Conservation (phyloP, 2,113 vertebrate genomes). For the Nesospiza acunhae region DNA sequence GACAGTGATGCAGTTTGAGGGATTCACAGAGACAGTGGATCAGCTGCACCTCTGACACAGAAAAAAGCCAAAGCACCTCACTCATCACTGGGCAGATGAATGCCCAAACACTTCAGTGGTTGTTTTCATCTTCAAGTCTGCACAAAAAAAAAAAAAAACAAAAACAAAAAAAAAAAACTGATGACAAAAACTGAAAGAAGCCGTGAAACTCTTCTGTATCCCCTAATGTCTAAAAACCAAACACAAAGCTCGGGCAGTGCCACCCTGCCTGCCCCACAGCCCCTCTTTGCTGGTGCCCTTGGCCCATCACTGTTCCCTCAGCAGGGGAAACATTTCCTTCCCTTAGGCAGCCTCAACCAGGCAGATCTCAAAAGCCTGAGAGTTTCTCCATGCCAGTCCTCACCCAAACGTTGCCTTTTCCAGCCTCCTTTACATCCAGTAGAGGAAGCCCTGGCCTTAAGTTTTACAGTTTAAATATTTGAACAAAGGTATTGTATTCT, state of each 20-base stretch:
- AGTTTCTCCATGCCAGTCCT: background rate
- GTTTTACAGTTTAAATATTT: background rate
- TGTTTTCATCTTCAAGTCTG: background rate
- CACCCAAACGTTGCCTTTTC: background rate
- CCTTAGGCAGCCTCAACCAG: background rate
- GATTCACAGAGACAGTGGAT: background rate
- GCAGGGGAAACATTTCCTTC: background rate
- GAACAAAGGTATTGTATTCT: background rate
- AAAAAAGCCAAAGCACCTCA: background rate
- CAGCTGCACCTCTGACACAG: background rate
- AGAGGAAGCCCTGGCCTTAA: background rate
- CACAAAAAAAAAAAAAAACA: background rate
- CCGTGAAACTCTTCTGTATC: background rate
- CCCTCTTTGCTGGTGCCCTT: background rate
- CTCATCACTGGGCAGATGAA: background rate
- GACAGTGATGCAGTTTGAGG: background rate
- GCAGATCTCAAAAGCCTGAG: background rate
- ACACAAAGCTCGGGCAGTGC: background rate
- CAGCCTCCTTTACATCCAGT: background rate
- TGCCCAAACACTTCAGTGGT: no score
- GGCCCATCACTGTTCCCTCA: rapidly evolving
- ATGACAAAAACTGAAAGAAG: background rate
- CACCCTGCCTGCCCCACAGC: background rate
- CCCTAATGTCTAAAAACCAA: no score
- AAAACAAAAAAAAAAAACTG: background rate